Base-by-base conservation (phyloP, 2,888 invertebrate species). In the Odontocerum albicorne region DNA sequence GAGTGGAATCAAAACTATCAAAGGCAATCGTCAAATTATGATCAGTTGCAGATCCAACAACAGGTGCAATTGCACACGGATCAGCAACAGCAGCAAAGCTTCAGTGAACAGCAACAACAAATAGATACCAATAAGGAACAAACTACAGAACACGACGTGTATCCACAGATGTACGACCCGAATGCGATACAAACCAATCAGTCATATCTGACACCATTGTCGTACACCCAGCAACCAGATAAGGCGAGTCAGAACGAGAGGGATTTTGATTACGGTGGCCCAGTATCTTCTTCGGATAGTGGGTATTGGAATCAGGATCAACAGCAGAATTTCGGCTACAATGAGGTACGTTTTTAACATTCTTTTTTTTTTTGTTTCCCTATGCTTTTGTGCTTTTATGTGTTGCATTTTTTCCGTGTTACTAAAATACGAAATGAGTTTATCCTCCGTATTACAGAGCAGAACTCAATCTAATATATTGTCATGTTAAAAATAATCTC, bases 241-340 rank as follows among this genome's bases (percentile, higher is more conserved):
- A 64, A 64, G 60, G 63, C 57, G 51, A 68, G n/a, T 4, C 16
- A 15, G 13, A 39, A 22, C 8, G 10, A 33, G 10, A 32, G 31
- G 12, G 36, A 7, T 7, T 15, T 35, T 20, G 35, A 52, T 3
- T 39, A 51, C 16, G 51, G 42, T 13, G 46, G 35, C 4, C 50
- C 45, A 3, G 27, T 27, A 7, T 46, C 45, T 10, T 22, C 55
- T 8, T 27, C 54, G 2, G 46, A 40, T 51, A 55, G 63, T 3
- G 21, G 62, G 10, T 64, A 39, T 68, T 69, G 59, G 19, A 55
- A 58, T 22, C 68, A 69, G 50, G 63, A 64, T 35, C 57, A 64
- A n/a, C 68, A 57, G 12, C 60, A 67, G 38, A 68, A 64, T 38
- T 68, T 67, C 46, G 72, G 72, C 70, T 69, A 66, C 64, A 70